A percentile compares a stretch with the other conserved stretches of the same genome.
Conservation (phyloP, 2,797 vertebrate genomes). For the Heteromormyrus szaboi region DNA sequence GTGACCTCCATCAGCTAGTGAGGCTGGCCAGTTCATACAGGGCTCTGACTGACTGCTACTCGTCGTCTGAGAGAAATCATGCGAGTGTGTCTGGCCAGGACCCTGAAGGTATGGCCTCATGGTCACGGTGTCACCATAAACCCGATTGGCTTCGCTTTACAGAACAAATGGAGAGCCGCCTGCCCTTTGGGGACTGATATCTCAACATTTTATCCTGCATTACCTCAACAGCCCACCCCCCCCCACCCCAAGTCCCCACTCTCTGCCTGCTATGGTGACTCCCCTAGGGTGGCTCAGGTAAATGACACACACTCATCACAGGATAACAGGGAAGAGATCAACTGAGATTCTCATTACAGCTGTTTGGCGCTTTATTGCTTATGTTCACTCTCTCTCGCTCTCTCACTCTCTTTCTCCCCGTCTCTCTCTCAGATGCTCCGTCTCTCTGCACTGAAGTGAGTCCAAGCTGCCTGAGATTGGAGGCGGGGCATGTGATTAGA, state of each 20-base stretch:
- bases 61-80: neutral
- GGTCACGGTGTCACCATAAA: neutral
- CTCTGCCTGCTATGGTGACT: neutral
- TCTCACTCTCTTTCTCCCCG: neutral
- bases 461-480: neutral
- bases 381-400: neutral
- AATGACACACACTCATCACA: neutral
- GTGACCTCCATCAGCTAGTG: neutral
- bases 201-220: neutral
- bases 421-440: neutral
- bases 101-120: neutral
- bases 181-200: neutral
- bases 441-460: neutral
- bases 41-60: neutral
- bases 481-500: neutral
- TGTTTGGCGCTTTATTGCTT: neutral
- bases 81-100: neutral
- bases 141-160: neutral
- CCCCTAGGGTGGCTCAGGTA: neutral
- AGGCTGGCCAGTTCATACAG: neutral
- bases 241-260: neutral
- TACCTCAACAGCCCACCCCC: neutral
- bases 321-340: neutral
- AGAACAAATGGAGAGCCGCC: neutral
- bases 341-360: neutral